phyloP scores from a whole-genome alignment of 2,113 vertebrate species.

The Ceyx melanurus region DNA sequence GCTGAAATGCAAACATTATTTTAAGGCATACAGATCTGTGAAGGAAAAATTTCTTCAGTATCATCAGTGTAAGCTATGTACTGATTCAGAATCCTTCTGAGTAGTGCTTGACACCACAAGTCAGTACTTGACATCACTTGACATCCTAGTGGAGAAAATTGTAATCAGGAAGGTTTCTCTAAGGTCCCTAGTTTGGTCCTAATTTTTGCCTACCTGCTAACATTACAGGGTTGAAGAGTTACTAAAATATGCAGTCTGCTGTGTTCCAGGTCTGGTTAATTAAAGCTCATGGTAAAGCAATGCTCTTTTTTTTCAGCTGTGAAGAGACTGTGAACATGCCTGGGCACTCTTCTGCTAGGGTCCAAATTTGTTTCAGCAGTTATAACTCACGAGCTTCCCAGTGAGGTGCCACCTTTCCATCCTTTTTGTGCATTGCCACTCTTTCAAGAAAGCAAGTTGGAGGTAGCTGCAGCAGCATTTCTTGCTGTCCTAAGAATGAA shows the following conservation, averaged over 20 bases:
- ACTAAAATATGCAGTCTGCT: neutral
- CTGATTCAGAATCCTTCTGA: neutral
- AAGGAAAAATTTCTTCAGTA: neutral
- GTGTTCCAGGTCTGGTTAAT: neutral
- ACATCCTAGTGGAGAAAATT: neutral
- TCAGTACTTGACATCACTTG: neutral
- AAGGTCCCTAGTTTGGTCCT: neutral
- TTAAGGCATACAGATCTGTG: neutral
- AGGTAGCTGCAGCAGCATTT: neutral
- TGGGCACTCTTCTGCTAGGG: neutral
- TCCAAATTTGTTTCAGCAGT: neutral
- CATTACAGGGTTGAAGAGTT: neutral
- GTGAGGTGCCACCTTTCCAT: neutral
- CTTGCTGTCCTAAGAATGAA: neutral
- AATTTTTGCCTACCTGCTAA: neutral
- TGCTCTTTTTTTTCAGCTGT: neutral
- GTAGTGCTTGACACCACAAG: neutral
- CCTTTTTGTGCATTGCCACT: neutral
- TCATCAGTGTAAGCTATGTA: neutral
- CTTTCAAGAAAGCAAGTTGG: neutral
- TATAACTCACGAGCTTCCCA: accelerated
- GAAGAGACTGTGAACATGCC: neutral
- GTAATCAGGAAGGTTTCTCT: neutral
- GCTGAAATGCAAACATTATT: neutral
- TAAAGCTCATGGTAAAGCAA: neutral